These are phyloP conservation scores for Apis laboriosa DNA, from an alignment of 1,140 invertebrate species.

Conservation along the genomic window DNA sequence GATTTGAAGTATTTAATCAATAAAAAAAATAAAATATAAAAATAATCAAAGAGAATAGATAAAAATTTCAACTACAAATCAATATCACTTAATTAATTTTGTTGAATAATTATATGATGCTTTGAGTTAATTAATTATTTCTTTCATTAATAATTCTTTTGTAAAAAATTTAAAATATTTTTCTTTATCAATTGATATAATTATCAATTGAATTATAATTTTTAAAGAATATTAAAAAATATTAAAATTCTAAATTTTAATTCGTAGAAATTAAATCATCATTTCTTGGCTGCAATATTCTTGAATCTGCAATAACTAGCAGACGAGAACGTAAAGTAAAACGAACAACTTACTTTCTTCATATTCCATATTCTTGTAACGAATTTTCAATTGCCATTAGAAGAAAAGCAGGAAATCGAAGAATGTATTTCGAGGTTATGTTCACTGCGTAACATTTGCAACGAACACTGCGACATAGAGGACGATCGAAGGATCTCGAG, in stretches of 20 bases:
- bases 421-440: not conserved
- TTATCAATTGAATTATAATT: not conserved
- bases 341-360: not conserved
- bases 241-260: not conserved
- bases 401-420: not conserved
- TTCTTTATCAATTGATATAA: not conserved
- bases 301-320: not conserved
- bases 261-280: not conserved
- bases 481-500: conserved; percentile 54
- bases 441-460: not conserved
- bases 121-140: too few species aligned
- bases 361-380: not conserved
- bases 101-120: too few species aligned
- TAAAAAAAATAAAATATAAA: not conserved
- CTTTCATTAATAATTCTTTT: too few species aligned
- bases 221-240: not conserved
- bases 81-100: not conserved
- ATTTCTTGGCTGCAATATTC: not conserved
- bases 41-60: too few species aligned
- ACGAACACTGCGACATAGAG: conserved; percentile 2
- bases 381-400: not conserved
- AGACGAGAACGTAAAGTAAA: not conserved
- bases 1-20: too few species aligned
- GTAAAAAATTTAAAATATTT: too few species aligned
- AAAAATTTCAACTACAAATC: not conserved